These are phyloP conservation scores for Sipha flava DNA, from an alignment of 1,140 invertebrate genomes.

Conservation along the genomic window DNA sequence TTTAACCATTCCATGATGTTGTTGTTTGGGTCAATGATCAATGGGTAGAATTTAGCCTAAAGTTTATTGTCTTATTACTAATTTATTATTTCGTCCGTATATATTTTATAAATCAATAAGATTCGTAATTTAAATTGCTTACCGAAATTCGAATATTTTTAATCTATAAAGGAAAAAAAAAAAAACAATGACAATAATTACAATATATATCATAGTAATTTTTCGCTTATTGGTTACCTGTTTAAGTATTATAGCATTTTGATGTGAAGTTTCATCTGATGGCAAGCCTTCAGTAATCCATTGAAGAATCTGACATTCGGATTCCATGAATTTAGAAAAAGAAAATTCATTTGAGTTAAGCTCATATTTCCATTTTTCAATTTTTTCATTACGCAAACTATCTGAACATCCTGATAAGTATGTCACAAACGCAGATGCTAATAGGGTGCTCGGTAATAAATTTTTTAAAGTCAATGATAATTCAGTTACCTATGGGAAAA, in stretches of 20 bases:
- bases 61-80: neutral
- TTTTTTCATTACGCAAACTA: conserved; percentile 2
- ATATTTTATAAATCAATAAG: too few relatives aligned
- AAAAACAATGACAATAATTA: neutral
- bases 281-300: conserved; percentile 83
- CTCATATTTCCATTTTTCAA: conserved; percentile 50
- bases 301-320: conserved; percentile 68
- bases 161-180: neutral
- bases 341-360: conserved; percentile 53
- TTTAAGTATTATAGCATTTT: conserved; percentile 73
- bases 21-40: conserved; percentile 83
- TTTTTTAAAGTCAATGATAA: conserved; percentile 53
- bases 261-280: conserved; percentile 64
- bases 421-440: conserved; percentile 68
- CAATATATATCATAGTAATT: neutral
- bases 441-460: conserved; percentile 55
- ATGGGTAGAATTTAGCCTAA: conserved; percentile 53
- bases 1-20: conserved; percentile 76
- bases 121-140: neutral
- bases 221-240: conserved; percentile 48
- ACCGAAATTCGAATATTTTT: neutral
- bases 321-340: conserved; percentile 59
- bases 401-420: conserved; percentile 51
- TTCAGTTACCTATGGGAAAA: conserved; percentile 46
- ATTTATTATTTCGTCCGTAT: too few relatives aligned